A percentile compares a stretch with the other conserved stretches of the same genome.
These are phyloP conservation scores for Drosophila mercatorum DNA, from an alignment of 2,888 invertebrate species.

Conservation along the genomic window DNA sequence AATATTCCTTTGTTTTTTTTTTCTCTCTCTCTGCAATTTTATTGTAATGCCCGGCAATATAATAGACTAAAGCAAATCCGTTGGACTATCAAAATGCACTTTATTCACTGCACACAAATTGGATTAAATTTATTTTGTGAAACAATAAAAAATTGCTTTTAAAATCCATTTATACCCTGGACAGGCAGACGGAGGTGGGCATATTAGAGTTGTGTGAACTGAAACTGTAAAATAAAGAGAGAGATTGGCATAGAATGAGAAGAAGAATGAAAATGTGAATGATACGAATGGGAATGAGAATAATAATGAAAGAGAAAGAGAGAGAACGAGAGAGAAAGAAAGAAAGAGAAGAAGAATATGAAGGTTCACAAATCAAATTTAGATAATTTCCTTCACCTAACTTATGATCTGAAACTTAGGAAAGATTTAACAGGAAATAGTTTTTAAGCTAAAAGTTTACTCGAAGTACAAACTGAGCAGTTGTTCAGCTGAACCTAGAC, in stretches of 20 bases:
- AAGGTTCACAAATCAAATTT: too few relatives aligned
- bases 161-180: background rate
- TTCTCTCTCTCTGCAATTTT: background rate
- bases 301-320: too few relatives aligned
- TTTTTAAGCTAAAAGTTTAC: background rate
- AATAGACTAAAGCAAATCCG: constrained; percentile 16
- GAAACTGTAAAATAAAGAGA: background rate
- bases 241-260: background rate
- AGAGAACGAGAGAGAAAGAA: too few relatives aligned
- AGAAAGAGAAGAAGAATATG: background rate
- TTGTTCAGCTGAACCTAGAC: background rate
- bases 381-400: too few relatives aligned
- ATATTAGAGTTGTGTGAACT: too few relatives aligned
- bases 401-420: background rate
- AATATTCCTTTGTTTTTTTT: background rate
- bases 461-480: background rate
- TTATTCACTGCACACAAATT: constrained; percentile 37
- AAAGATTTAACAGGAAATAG: too few relatives aligned
- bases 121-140: constrained; percentile 11
- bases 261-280: too few relatives aligned
- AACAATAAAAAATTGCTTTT: background rate
- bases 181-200: accelerated
- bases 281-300: too few relatives aligned
- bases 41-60: constrained; percentile 6
- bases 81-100: constrained; percentile 15